phyloP scores from a whole-genome alignment of 2,888 invertebrate species.

The Ectemnius cavifrons region DNA sequence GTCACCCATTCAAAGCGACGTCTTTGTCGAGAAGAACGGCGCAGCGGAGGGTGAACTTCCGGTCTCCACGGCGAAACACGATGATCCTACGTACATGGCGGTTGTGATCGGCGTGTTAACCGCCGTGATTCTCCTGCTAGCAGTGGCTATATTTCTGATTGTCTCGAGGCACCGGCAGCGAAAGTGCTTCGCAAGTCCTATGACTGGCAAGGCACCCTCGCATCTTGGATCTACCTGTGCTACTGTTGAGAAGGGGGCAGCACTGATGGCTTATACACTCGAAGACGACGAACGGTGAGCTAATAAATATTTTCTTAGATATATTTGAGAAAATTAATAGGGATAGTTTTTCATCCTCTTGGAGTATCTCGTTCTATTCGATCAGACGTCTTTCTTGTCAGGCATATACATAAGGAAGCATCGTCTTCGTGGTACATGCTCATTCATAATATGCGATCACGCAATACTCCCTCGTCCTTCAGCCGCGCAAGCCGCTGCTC shows the following conservation, averaged over 20 bases:
- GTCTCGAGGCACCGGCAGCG: slow-evolving; percentile 85
- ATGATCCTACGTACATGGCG: slow-evolving; percentile 87
- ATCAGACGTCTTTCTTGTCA: neutral
- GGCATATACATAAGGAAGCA: neutral
- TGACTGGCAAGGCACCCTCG: slow-evolving; percentile 81
- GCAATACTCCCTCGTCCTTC: neutral
- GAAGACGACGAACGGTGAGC: slow-evolving; percentile 76
- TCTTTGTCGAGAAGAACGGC: slow-evolving; percentile 78
- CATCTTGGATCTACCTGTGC: slow-evolving; percentile 77
- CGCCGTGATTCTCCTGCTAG: slow-evolving; percentile 85
- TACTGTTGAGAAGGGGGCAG: slow-evolving; percentile 77
- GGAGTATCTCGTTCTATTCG: neutral
- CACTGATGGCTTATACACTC: slow-evolving; percentile 75
- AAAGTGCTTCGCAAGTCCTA: slow-evolving; percentile 86
- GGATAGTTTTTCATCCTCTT: neutral
- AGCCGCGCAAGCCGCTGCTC: neutral
- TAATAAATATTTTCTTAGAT: neutral
- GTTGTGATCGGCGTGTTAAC: slow-evolving; percentile 88
- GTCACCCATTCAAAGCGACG: slow-evolving; percentile 79
- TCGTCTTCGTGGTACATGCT: slow-evolving; percentile 9
- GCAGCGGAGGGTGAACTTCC: slow-evolving; percentile 79
- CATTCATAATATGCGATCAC: slow-evolving; percentile 19
- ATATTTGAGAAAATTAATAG: neutral
- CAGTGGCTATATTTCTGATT: slow-evolving; percentile 86
- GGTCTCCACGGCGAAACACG: slow-evolving; percentile 84